Percentiles rank a stretch among this genome's conserved stretches.
phyloP scores from a whole-genome alignment of 2,113 vertebrate genomes.

The Leptocoma aspasia region DNA sequence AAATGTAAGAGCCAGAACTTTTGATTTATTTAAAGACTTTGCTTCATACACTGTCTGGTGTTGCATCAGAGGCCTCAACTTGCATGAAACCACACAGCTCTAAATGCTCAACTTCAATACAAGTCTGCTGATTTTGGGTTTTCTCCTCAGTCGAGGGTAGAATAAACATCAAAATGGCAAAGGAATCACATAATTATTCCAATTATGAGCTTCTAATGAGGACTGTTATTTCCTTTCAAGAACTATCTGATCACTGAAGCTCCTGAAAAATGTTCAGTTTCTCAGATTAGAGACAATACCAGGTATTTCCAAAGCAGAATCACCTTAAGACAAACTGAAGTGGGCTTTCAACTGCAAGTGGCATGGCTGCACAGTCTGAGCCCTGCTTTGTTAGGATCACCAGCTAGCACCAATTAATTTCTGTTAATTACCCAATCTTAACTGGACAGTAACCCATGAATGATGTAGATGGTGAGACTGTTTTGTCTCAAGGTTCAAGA shows the following conservation, averaged over 20 bases:
- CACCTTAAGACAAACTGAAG: neutral
- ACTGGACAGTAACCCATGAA: rapidly evolving
- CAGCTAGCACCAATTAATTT: neutral
- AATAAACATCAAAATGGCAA: neutral
- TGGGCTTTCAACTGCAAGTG: neutral
- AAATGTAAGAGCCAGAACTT: neutral
- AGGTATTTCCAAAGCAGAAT: neutral
- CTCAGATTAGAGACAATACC: neutral
- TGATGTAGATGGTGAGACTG: rapidly evolving
- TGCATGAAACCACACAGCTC: neutral
- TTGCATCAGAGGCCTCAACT: neutral
- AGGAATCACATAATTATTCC: neutral
- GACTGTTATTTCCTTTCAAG: neutral
- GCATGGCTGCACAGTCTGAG: neutral
- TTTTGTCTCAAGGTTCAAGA: neutral
- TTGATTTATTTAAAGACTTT: neutral
- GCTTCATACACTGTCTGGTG: neutral
- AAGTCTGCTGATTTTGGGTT: neutral
- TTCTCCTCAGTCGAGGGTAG: neutral
- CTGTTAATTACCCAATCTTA: neutral
- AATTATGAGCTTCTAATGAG: neutral
- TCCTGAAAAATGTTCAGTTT: neutral
- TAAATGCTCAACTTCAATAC: neutral
- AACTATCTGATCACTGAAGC: neutral
- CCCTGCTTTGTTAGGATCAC: neutral